A percentile compares a stretch with the other conserved stretches of the same genome.
These are phyloP conservation scores for Solenopsis fugax DNA, from an alignment of 1,140 invertebrate species.

Conservation along the genomic window DNA sequence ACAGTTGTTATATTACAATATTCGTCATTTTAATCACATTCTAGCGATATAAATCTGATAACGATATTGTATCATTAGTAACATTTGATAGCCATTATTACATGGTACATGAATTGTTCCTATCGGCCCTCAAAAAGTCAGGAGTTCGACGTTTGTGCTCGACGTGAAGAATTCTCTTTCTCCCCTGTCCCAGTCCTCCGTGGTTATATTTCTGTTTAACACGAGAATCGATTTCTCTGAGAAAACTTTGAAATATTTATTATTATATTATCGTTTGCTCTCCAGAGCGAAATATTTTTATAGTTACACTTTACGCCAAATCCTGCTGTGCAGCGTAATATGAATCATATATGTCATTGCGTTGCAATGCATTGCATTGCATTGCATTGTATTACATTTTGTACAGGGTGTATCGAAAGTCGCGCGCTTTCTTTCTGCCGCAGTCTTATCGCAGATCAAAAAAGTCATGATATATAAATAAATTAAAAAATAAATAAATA, in stretches of 20 bases:
- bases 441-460: background rate
- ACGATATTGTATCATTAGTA: background rate
- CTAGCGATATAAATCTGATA: background rate
- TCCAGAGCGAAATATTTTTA: conserved; percentile 77
- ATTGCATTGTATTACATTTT: conserved; percentile 45
- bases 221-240: conserved; percentile 32
- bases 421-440: background rate
- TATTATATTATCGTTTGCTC: conserved; percentile 35
- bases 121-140: conserved; percentile 5
- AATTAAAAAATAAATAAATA: background rate
- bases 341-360: conserved; percentile 61
- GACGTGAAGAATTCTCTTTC: conserved; percentile 28
- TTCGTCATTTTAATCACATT: conserved; percentile 2
- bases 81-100: conserved; percentile 1
- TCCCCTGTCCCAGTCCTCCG: background rate
- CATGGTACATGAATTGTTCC: conserved; percentile 9
- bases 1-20: background rate
- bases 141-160: background rate
- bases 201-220: conserved; percentile 27
- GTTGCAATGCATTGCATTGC: conserved; percentile 68
- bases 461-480: background rate
- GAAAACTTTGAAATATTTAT: conserved; percentile 11
- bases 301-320: conserved; percentile 72
- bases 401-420: conserved; percentile 31
- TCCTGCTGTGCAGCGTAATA: conserved; percentile 62